Evolutionary conservation across 2,113 vertebrate species (phyloP), one percentile per base, ranked within the genome.

Genomic region (Lampris megalopsis): DNA sequence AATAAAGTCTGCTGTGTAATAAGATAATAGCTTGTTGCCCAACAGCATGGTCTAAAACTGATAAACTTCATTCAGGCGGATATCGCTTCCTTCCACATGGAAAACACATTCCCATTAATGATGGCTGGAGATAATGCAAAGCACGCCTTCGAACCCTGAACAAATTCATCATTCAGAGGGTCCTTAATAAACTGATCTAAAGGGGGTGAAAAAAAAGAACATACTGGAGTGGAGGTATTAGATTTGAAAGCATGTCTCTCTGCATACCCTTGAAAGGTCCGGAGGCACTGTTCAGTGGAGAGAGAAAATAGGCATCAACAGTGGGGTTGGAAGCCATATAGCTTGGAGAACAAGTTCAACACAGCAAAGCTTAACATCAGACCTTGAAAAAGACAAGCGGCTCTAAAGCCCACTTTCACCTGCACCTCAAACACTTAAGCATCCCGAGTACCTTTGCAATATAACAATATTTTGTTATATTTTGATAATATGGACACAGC

Each of bases 271-370:
- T 24, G 54, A 35, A 62, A 56, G 10, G 42, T 36, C 53, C 37
- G 40, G n/a, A 9, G 38, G 38, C 54, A 60, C 63, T 81, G 58
- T 49, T 63, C 60, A 62, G 53, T 61, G 45, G 81, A 52, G 42
- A 58, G 70, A 60, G 3, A 48, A 68, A 49, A 45, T 42, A 47
- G 40, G 36, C 60, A 36, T 13, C 45, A 41, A 47, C 8, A 35
- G 62, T 1, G 53, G 48, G 7, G 54, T 61, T 62, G 68, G 13
- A 57, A 10, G 50, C 67, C 1, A 53, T 60, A 53, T 57, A 11
- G 50, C 73, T 62, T 50, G 48, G 57, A 76, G 42, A 57, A 68
- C 24, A 3, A 42, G 38, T 45, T 70, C 43, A 61, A 9, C 6
- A 56, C 10, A 42, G 6, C 36, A 43, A 3, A 54, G 24, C 40